Evolutionary conservation across 2,113 vertebrate species (phyloP).

Genomic region (Clupea harengus): DNA sequence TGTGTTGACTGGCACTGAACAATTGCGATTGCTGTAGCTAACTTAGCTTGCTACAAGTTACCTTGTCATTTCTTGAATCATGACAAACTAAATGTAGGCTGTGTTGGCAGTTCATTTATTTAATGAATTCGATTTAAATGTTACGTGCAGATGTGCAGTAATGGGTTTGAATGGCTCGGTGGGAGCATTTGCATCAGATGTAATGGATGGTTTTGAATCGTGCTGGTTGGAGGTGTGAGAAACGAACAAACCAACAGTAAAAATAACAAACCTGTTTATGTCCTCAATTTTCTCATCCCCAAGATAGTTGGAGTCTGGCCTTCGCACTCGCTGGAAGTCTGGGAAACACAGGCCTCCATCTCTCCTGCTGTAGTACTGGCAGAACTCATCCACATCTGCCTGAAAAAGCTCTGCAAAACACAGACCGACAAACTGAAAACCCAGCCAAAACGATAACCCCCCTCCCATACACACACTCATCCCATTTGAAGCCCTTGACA

Average conservation of each 20-base stretch:
- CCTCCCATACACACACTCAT: constrained; percentile 35
- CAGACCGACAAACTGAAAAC: constrained; percentile 61
- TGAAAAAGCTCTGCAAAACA: constrained; percentile 88
- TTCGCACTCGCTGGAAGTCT: constrained; percentile 90
- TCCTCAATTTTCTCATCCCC: constrained; percentile 92
- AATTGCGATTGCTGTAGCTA: no score
- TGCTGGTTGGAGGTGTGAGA: constrained; percentile 37
- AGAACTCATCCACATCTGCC: constrained; percentile 96
- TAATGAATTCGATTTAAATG: no score
- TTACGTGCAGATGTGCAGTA: no score
- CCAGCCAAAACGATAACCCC: constrained; percentile 29
- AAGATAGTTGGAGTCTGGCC: constrained; percentile 94
- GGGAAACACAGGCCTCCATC: constrained; percentile 91
- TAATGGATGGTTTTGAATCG: no score
- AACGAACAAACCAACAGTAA: constrained; percentile 69
- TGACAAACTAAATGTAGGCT: no score
- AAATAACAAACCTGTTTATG: constrained; percentile 89
- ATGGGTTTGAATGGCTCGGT: no score
- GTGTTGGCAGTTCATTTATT: no score
- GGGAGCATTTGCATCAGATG: no score
- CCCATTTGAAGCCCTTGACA: background rate
- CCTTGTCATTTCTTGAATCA: no score
- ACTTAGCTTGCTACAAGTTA: no score
- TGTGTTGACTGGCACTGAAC: no score
- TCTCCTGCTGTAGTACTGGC: constrained; percentile 90